phyloP scores from a whole-genome alignment of 2,113 vertebrate species.

The Hippocampus barbouri region DNA sequence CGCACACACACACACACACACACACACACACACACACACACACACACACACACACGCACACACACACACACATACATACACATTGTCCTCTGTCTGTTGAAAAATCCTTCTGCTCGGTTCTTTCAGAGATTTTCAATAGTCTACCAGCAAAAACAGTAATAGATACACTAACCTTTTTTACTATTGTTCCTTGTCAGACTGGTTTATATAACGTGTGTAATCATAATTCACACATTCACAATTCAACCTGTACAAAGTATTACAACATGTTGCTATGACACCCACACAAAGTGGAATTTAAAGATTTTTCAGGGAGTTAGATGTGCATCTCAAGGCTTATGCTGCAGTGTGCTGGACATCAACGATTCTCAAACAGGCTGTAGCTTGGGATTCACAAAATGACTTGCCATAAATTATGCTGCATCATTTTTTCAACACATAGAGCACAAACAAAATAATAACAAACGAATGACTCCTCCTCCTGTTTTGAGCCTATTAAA shows the following conservation, averaged over 20 bases:
- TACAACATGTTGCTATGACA: neutral
- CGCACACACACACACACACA: neutral
- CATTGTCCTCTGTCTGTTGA: neutral
- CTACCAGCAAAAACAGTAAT: neutral
- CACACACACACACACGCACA: conserved; percentile 1
- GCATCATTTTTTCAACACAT: no score
- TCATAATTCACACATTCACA: neutral
- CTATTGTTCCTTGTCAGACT: neutral
- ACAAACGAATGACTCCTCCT: neutral
- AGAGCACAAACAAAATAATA: neutral
- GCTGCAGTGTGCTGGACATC: neutral
- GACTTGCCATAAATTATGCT: no score
- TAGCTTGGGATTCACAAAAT: neutral
- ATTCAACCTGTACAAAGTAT: neutral
- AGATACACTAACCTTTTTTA: neutral
- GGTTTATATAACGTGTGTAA: neutral
- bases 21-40: neutral
- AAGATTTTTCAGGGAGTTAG: neutral
- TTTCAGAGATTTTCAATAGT: neutral
- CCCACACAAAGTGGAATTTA: neutral
- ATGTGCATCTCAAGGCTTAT: neutral
- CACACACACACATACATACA: neutral
- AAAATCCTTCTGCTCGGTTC: neutral
- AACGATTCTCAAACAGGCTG: neutral
- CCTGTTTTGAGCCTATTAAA: no score